Base-by-base conservation (phyloP, 2,888 invertebrate genomes). In the Nezara viridula region DNA sequence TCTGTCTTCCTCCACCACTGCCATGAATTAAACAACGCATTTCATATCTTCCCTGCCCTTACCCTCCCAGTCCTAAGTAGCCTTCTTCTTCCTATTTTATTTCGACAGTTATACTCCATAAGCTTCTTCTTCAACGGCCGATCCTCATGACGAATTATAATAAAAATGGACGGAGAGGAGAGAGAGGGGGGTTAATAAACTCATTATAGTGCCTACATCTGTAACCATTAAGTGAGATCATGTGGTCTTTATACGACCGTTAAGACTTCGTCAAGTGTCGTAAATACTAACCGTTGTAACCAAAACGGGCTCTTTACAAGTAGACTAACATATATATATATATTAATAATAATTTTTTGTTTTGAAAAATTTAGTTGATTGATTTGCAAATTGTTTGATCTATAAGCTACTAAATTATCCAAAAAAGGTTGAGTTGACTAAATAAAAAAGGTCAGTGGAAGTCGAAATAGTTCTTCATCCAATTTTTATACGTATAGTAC, bases 21-120 rank as follows among this genome's bases (percentile, higher is more conserved):
- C 44, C 81, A 81, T 81, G 81, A 81, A 81, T 81, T 81, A 81
- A 81, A 81, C 81, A 81, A 81, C 81, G 44, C 81, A 81, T 81
- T 81, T 81, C 81, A 81, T 81, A 81, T 81, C 81, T 44, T 44
- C 81, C 44, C 10, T 81, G 24, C 40, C 40, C 44, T 44, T 40
- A 37, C 40, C 19, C 81, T 81, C 12, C 44, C 44, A n/a, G 37
- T 47, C 16, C 44, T 81, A 44, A 44, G 24, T 44, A 44, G 44
- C n/a, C 16, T 5, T 12, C 40, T 81, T 81, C 81, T 44, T 81
- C 44, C 44, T 37, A 24, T 40, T 81, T 81, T 47, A 47, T 81
- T 40, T 81, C 44, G 81, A 44, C 81, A 81, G 81, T 81, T 81
- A 81, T 81, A 12, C 37, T 44, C n/a, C 81, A 47, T n/a, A 44